A percentile compares a stretch with the other conserved stretches of the same genome.
phyloP scores from a whole-genome alignment of 2,888 invertebrate genomes.

The Drosophila hamatofila region DNA sequence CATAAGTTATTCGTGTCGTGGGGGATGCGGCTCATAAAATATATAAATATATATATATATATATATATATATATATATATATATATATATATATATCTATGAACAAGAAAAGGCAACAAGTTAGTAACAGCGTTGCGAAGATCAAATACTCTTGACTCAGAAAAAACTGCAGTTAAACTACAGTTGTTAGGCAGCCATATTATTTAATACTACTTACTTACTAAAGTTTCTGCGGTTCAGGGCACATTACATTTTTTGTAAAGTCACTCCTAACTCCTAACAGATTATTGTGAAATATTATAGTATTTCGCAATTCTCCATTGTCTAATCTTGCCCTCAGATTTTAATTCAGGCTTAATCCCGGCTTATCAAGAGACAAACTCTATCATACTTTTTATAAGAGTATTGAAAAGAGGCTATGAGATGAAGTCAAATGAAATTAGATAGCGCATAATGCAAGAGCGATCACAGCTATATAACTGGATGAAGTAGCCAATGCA shows the following conservation, averaged over 20 bases:
- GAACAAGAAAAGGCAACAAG: conserved; percentile 17
- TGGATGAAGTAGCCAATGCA: conserved; percentile 1
- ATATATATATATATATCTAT: too few relatives aligned
- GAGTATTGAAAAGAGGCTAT: conserved; percentile 12
- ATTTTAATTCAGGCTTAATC: too few relatives aligned
- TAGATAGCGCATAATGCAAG: conserved; percentile 36
- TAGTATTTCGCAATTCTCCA: too few relatives aligned
- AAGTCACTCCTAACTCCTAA: too few relatives aligned
- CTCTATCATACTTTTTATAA: not conserved
- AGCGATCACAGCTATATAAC: conserved; percentile 1
- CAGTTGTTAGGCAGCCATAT: too few relatives aligned
- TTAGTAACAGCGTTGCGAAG: not conserved
- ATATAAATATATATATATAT: conserved; percentile 26
- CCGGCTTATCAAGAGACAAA: too few relatives aligned
- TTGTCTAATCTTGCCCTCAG: too few relatives aligned
- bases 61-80: not conserved
- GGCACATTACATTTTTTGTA: too few relatives aligned
- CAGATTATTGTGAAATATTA: too few relatives aligned
- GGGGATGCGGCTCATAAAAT: conserved; percentile 48
- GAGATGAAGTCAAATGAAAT: conserved; percentile 56
- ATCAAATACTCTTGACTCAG: not conserved
- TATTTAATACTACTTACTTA: too few relatives aligned
- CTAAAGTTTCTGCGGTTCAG: too few relatives aligned
- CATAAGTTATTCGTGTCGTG: conserved; percentile 48
- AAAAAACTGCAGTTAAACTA: too few relatives aligned